Evolutionary conservation across 2,113 vertebrate species (phyloP).

Genomic region (Microtus pennsylvanicus): DNA sequence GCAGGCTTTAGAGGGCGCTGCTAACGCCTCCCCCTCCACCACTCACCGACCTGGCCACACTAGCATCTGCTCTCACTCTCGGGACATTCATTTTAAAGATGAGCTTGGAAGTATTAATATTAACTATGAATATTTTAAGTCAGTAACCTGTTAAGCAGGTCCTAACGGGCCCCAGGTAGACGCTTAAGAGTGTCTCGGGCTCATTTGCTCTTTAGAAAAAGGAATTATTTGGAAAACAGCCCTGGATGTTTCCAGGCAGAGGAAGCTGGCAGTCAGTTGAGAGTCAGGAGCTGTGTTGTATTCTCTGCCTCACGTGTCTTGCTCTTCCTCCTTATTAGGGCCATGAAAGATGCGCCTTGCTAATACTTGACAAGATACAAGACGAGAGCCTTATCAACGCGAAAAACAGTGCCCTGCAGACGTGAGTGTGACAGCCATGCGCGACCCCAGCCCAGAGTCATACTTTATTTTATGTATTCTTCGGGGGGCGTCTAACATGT

Average conservation of each 20-base stretch:
- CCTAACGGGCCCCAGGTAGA: not conserved
- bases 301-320: conserved; percentile 22
- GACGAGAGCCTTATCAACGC: conserved; percentile 93
- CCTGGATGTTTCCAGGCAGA: not conserved
- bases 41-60: not conserved
- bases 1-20: not conserved
- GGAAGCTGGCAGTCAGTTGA: conserved; percentile 17
- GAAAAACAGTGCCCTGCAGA: conserved; percentile 95
- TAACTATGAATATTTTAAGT: conserved; percentile 39
- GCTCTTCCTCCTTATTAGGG: conserved; percentile 87
- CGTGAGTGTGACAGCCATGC: conserved; percentile 90
- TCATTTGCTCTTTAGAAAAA: conserved; percentile 26
- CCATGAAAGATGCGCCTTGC: conserved; percentile 96
- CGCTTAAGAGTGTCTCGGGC: not conserved
- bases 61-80: not conserved
- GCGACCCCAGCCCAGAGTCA: not conserved
- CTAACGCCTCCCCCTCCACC: not conserved
- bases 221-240: conserved; percentile 9
- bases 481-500: not conserved
- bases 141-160: not conserved
- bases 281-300: not conserved
- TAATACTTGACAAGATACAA: conserved; percentile 96
- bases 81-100: conserved; percentile 40
- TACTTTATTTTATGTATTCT: not conserved
- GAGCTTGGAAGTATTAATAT: conserved; percentile 28